Percentiles rank a stretch among this genome's conserved stretches.
These are phyloP conservation scores for Sphaeridia pumilis DNA, from an alignment of 2,888 invertebrate species.

Conservation along the genomic window DNA sequence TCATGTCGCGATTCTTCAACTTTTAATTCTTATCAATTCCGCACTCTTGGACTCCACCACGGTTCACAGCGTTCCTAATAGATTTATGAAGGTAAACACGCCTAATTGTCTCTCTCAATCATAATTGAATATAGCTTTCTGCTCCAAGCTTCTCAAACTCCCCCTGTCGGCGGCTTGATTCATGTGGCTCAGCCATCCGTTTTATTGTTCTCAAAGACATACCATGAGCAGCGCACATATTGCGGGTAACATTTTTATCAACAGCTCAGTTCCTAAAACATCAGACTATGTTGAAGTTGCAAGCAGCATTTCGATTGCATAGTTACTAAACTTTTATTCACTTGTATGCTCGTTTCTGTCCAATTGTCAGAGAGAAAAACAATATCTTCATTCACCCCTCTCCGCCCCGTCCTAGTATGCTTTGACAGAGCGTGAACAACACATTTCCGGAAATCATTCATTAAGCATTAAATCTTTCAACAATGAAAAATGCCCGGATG, in stretches of 20 bases:
- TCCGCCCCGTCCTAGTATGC: background rate
- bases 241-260: slow-evolving; percentile 1
- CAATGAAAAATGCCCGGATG: too few relatives aligned
- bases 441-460: background rate
- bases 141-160: background rate
- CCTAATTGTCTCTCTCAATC: background rate
- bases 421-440: background rate
- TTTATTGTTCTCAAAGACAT: too few relatives aligned
- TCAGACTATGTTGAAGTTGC: too few relatives aligned
- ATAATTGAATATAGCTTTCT: background rate
- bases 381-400: too few relatives aligned
- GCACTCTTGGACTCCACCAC: background rate
- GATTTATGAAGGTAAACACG: slow-evolving; percentile 2
- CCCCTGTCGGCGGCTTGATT: background rate
- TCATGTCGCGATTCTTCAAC: slow-evolving; percentile 3
- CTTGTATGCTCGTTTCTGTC: too few relatives aligned
- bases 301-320: too few relatives aligned
- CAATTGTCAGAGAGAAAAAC: too few relatives aligned
- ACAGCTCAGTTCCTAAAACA: too few relatives aligned
- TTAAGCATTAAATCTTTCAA: background rate
- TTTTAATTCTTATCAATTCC: background rate
- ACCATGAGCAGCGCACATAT: too few relatives aligned
- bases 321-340: too few relatives aligned
- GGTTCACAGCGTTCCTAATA: slow-evolving; percentile 1
- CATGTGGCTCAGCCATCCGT: background rate